Evolutionary conservation across 2,797 vertebrate genomes (phyloP), one percentile per base, ranked within the genome.

Genomic region (Myotis daubentonii): DNA sequence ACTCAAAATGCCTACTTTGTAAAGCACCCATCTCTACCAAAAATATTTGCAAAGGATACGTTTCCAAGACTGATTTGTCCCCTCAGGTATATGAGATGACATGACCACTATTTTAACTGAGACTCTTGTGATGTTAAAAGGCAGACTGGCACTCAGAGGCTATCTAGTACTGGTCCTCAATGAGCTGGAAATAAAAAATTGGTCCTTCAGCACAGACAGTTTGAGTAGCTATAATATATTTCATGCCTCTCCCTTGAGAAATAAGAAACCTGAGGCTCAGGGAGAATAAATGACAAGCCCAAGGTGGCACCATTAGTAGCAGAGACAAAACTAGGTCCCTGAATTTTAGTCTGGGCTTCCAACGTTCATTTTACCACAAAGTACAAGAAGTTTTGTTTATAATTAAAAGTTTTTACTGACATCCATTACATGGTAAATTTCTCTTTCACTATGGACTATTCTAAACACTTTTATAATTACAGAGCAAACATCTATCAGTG

Each of bases 401-500:
- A 75, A 71, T 79, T 83, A 88, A 30, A 89, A 76, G 57, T 87
- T 83, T 94, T 93, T 38, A 66, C 68, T 84, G 74, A 74, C 23
- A 70, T 72, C 49, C 20, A 91, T 78, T 65, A 47, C 38, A 47
- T 0, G 33, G 25, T 25, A n/a, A 74, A 80, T 36, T 80, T 82
- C 62, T 49, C 62, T 85, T 70, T 55, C 51, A 28, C 6, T 74
- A 20, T 1, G 36, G 23, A 80, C 33, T 80, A 49, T 65, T 86
- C 66, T 28, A 93, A 88, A 94, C 3, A 44, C 51, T 22, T 76
- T 78, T 79, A 41, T 85, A 91, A 81, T 66, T 75, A 91, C 10
- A 87, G 91, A 41, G 36, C 33, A 55, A 55, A 78, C 22, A 88
- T 22, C 62, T 87, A 93, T 92, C 85, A 82, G 47, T 19, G 41